phyloP scores from a whole-genome alignment of 1,140 invertebrate species.

The Drosophila nasuta region DNA sequence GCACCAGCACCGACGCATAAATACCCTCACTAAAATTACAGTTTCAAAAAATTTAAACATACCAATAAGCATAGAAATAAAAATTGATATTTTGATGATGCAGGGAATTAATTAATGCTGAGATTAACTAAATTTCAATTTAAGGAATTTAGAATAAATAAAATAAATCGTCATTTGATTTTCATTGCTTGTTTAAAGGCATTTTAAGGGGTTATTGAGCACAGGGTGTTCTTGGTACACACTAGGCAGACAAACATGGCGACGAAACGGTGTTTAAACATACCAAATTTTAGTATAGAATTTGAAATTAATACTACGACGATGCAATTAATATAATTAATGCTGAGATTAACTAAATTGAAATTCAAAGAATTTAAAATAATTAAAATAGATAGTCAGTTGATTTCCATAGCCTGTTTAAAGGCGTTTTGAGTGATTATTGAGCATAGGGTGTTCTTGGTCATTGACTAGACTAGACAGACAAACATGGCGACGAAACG shows the following conservation, averaged over 20 bases:
- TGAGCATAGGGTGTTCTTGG: slow-evolving; percentile 4
- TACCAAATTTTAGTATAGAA: too few relatives aligned
- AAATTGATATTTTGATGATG: too few relatives aligned
- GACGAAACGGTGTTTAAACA: too few relatives aligned
- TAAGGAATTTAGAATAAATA: neutral
- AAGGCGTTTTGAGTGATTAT: neutral
- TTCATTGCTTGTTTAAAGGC: too few relatives aligned
- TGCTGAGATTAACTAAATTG: neutral
- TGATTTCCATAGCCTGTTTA: neutral
- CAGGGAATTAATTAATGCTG: too few relatives aligned
- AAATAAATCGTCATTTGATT: neutral
- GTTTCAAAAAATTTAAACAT: neutral
- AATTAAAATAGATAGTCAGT: neutral
- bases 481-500: slow-evolving; percentile 12
- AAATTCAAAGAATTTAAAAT: neutral
- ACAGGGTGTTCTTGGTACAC: too few relatives aligned
- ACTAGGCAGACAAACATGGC: too few relatives aligned
- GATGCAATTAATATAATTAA: too few relatives aligned
- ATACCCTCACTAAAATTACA: slow-evolving; percentile 12
- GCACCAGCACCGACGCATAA: neutral
- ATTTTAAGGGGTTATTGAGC: too few relatives aligned
- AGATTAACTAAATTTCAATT: too few relatives aligned
- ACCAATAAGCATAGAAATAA: too few relatives aligned
- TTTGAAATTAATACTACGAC: too few relatives aligned
- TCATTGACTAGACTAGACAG: neutral